These are phyloP conservation scores for Penaeus indicus DNA, from an alignment of 1,140 invertebrate genomes.

Conservation along the genomic window DNA sequence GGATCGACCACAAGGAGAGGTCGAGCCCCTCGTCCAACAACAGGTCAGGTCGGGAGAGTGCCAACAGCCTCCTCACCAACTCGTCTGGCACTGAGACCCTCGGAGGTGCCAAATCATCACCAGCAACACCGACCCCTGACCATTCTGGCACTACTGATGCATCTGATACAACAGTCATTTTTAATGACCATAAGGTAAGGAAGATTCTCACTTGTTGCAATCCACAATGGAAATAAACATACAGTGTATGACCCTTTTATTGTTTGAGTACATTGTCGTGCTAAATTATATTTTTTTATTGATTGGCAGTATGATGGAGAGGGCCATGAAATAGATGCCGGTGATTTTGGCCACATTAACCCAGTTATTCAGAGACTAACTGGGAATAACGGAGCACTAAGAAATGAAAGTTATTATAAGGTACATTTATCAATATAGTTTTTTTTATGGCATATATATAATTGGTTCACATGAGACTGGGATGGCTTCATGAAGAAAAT, in stretches of 20 bases:
- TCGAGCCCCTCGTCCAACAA: slow-evolving; percentile 44
- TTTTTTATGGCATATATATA: not conserved
- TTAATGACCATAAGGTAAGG: slow-evolving; percentile 31
- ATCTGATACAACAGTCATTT: slow-evolving; percentile 19
- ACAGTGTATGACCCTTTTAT: not conserved
- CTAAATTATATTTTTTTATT: not conserved
- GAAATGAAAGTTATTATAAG: slow-evolving; percentile 88
- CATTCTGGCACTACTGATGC: slow-evolving; percentile 45
- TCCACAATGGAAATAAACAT: not conserved
- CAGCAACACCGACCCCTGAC: slow-evolving; percentile 58
- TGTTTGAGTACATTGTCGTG: not conserved
- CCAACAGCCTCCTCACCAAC: slow-evolving; percentile 71
- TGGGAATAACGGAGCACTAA: slow-evolving; percentile 73
- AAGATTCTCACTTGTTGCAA: not conserved
- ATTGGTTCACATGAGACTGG: not conserved
- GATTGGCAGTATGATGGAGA: slow-evolving; percentile 37
- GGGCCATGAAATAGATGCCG: slow-evolving; percentile 22
- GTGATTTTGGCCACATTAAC: slow-evolving; percentile 71
- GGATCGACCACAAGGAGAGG: slow-evolving; percentile 70
- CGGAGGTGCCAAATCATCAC: slow-evolving; percentile 53
- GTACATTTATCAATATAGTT: slow-evolving; percentile 66
- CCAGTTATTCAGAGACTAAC: slow-evolving; percentile 88
- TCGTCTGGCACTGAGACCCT: slow-evolving; percentile 69
- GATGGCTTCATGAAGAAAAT: not conserved
- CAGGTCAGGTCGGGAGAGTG: slow-evolving; percentile 72